Conservation (phyloP, 2,797 vertebrate species). For the Protonibea diacanthus region DNA sequence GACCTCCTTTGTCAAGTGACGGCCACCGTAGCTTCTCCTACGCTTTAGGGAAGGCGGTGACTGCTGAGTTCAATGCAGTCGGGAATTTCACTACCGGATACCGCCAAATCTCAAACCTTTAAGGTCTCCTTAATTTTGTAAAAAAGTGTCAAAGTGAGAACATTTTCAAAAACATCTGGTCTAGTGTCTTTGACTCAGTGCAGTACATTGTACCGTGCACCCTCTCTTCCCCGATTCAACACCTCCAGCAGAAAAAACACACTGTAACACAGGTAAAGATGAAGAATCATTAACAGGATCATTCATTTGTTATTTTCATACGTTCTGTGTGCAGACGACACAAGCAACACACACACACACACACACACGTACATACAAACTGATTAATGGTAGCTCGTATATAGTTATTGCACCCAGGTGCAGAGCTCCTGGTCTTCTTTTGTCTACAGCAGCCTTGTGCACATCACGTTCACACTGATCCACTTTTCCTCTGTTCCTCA, state of each 20-base stretch:
- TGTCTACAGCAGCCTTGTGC: constrained; percentile 63
- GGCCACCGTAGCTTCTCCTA: too few species aligned
- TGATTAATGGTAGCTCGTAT: constrained; percentile 80
- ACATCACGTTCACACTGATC: constrained; percentile 56
- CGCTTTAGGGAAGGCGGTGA: too few species aligned
- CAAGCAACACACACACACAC: constrained; percentile 26
- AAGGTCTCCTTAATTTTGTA: neutral
- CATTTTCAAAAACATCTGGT: constrained; percentile 7
- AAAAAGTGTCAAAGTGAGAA: neutral
- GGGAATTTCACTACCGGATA: too few species aligned
- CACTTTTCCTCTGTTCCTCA: constrained; percentile 30
- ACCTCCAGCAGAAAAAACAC: constrained; percentile 1
- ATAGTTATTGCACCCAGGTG: constrained; percentile 70
- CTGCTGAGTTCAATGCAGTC: too few species aligned
- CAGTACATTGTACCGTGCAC: neutral
- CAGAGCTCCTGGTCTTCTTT: constrained; percentile 60
- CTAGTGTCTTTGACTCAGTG: neutral
- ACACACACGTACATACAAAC: constrained; percentile 34
- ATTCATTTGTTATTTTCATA: constrained; percentile 49
- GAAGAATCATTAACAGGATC: constrained; percentile 35
- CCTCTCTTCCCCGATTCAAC: neutral
- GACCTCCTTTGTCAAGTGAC: too few species aligned
- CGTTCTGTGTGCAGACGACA: constrained; percentile 12
- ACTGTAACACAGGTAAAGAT: constrained; percentile 22
- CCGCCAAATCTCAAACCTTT: neutral